Conservation (phyloP, 1,140 invertebrate species). For the Aphelenchoides besseyi region DNA sequence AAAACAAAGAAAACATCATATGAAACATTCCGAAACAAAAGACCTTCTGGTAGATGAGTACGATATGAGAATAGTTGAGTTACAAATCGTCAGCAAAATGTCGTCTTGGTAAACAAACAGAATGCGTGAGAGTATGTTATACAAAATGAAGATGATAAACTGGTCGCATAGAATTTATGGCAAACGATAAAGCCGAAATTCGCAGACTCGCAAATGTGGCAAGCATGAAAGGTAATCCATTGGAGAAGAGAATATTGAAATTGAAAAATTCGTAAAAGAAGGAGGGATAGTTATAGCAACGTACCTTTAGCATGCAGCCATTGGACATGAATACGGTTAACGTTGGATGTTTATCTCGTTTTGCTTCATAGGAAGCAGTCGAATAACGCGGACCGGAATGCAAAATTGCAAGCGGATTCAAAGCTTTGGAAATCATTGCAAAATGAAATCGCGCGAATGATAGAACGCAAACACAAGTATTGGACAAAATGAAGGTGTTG, state of each 20-base stretch:
- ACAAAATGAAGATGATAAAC: too few relatives aligned
- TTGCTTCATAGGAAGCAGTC: constrained; percentile 23
- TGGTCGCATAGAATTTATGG: not conserved
- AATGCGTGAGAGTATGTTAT: not conserved
- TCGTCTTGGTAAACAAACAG: too few relatives aligned
- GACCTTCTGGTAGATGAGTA: too few relatives aligned
- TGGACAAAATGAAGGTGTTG: too few relatives aligned
- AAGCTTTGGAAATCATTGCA: constrained; percentile 15
- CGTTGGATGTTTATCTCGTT: constrained; percentile 41
- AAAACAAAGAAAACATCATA: too few relatives aligned
- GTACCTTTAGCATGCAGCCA: constrained; percentile 10
- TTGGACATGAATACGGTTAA: constrained; percentile 44
- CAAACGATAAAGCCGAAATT: not conserved
- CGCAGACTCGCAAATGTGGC: not conserved
- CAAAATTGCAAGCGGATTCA: constrained; percentile 4
- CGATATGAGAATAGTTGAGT: too few relatives aligned
- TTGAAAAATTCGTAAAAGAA: constrained; percentile 9
- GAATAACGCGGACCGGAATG: not conserved
- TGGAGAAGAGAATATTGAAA: not conserved
- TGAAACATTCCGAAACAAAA: too few relatives aligned
- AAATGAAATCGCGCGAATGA: not conserved
- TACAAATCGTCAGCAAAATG: too few relatives aligned
- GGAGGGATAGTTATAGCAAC: too few relatives aligned
- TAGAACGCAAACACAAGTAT: too few relatives aligned
- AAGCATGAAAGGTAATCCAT: not conserved